Evolutionary conservation across 2,888 invertebrate genomes (phyloP), one percentile per base, ranked within the genome.

Genomic region (Amiota communis): DNA sequence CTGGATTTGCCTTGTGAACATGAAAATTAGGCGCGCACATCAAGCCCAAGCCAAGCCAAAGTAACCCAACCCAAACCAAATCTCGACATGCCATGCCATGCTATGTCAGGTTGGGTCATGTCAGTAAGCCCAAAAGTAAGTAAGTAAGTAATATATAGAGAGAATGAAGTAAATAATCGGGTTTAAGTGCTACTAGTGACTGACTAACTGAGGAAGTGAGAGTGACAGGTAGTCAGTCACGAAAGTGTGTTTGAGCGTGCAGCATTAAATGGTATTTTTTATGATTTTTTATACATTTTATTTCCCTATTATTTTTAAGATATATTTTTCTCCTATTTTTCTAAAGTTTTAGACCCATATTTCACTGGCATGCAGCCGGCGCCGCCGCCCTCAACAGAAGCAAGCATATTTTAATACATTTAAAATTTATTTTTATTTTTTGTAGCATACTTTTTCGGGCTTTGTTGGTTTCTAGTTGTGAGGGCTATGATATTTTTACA

Each of bases 401-500:
- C 68, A 49, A 75, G 57, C 70, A 69, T 46, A 49, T 76, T 75
- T 51, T 36, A 10, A 13, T 10, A n/a, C 71, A 49, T 67, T n/a
- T 20, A 8, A 56, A 53, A 15, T 53, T 53, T 20, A 15, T 36
- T 51, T 20, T 48, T 36, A 69, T 8, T 59, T 59, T 13, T 17
- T 57, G 57, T 59, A 59, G 49, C 15, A 53, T 51, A 9, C 65
- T 57, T 63, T 72, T 76, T 59, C 12, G 11, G 59, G 59, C 23
- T 15, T 12, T 20, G 20, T 12, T 59, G 11, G 17, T 20, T 53
- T 53, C n/a, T 53, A 70, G 53, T 67, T 71, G 15, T 36, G n/a
- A n/a, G 53, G 49, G 57, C 15, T 9, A 11, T 20, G 3, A 23
- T 23, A 23, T 23, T 23, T 23, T 23, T 23, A 23, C 23, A 2